These are phyloP conservation scores for Mustelus asterias DNA, from an alignment of 2,113 vertebrate species.

Conservation along the genomic window DNA sequence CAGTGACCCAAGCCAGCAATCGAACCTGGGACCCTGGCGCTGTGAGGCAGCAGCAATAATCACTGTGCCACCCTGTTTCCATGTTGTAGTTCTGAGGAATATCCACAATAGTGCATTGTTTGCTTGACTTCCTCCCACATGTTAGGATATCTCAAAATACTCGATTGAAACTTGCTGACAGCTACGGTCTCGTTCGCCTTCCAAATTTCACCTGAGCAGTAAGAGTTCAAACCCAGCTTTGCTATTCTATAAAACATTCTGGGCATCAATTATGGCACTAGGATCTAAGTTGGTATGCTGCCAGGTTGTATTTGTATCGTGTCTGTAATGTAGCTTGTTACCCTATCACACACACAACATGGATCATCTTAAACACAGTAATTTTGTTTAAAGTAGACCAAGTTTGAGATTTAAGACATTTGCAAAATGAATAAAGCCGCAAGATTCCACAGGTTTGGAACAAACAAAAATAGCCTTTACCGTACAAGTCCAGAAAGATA, in stretches of 20 bases:
- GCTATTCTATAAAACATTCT: background rate
- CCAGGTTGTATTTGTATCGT: background rate
- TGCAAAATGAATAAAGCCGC: too few species aligned
- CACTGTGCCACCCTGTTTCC: too few species aligned
- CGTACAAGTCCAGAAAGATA: too few species aligned
- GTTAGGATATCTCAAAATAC: background rate
- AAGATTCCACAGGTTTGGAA: too few species aligned
- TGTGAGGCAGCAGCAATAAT: too few species aligned
- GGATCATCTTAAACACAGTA: too few species aligned
- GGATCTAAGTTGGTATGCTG: background rate
- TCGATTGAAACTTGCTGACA: background rate
- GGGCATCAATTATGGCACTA: background rate
- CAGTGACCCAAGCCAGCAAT: too few species aligned
- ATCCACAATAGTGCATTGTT: background rate
- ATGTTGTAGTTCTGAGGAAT: background rate
- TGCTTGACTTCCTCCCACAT: background rate
- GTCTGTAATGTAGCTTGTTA: background rate
- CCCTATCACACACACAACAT: background rate
- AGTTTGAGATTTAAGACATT: too few species aligned
- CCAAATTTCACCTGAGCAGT: background rate
- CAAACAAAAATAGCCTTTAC: too few species aligned
- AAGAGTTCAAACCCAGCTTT: background rate
- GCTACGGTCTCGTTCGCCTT: background rate
- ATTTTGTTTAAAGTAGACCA: too few species aligned
- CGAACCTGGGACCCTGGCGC: too few species aligned